Conservation (phyloP, 2,888 invertebrate species). For the Aromia moschata region DNA sequence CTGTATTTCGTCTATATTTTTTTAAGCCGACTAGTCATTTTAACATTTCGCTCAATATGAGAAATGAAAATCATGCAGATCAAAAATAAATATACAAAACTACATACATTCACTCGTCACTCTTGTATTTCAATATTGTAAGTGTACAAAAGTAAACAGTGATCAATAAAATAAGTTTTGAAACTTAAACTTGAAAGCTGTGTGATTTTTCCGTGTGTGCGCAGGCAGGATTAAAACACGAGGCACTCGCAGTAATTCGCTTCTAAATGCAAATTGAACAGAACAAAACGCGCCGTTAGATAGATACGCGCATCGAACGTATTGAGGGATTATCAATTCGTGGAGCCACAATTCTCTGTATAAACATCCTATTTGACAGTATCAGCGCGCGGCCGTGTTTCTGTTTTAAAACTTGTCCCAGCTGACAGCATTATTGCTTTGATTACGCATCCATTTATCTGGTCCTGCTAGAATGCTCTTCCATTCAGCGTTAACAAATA, state of each 20-base stretch:
- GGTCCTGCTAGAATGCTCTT: slow-evolving; percentile 6
- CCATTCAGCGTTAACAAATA: slow-evolving; percentile 7
- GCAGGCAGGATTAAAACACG: too few species aligned
- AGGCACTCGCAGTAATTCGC: not conserved
- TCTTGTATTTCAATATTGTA: too few species aligned
- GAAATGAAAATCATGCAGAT: too few species aligned
- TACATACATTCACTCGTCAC: too few species aligned
- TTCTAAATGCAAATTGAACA: not conserved
- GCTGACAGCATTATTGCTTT: slow-evolving; percentile 14
- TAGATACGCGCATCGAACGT: slow-evolving; percentile 1
- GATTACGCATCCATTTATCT: slow-evolving; percentile 14
- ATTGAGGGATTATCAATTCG: slow-evolving; percentile 17
- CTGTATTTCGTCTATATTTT: too few species aligned
- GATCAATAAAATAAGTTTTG: too few species aligned
- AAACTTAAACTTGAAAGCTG: too few species aligned
- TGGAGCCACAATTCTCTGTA: slow-evolving; percentile 6
- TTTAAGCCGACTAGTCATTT: too few species aligned
- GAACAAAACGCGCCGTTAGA: not conserved
- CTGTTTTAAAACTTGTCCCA: slow-evolving; percentile 14
- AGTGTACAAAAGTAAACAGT: too few species aligned
- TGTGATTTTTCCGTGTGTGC: too few species aligned
- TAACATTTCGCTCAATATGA: too few species aligned
- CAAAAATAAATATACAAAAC: too few species aligned
- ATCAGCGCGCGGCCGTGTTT: slow-evolving; percentile 2
- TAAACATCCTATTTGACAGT: slow-evolving; percentile 5